Conservation (phyloP, 2,113 vertebrate species). For the Mastomys coucha region DNA sequence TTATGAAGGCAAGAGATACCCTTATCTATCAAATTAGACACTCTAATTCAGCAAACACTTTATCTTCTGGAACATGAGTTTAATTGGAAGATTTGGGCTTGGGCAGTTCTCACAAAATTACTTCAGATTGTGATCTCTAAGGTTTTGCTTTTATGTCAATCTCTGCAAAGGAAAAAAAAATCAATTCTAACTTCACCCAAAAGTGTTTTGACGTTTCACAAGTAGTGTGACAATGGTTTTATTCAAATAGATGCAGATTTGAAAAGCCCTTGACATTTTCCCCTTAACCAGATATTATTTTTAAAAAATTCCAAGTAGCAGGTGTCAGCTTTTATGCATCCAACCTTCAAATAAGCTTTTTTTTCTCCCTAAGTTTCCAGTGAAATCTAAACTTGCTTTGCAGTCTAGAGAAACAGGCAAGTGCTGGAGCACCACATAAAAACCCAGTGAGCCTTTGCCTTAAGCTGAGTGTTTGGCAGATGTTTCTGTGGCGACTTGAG, state of each 20-base stretch:
- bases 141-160: slow-evolving; percentile 75
- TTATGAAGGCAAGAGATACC: slow-evolving; percentile 81
- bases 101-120: slow-evolving; percentile 78
- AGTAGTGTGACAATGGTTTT: slow-evolving; percentile 70
- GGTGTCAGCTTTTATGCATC: slow-evolving; percentile 66
- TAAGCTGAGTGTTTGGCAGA: slow-evolving; percentile 30
- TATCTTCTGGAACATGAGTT: slow-evolving; percentile 76
- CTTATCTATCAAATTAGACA: slow-evolving; percentile 83
- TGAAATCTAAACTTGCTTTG: slow-evolving; percentile 61
- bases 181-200: slow-evolving; percentile 58
- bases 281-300: slow-evolving; percentile 48
- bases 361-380: slow-evolving; percentile 56
- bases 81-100: slow-evolving; percentile 83
- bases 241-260: slow-evolving; percentile 76
- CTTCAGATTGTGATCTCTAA: slow-evolving; percentile 77
- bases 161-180: slow-evolving; percentile 45
- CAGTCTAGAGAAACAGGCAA: slow-evolving; percentile 59
- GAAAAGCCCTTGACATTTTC: slow-evolving; percentile 78
- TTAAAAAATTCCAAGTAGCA: slow-evolving; percentile 55
- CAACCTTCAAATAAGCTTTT: slow-evolving; percentile 49
- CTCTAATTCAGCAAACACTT: slow-evolving; percentile 80
- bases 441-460: slow-evolving; percentile 44
- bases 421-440: slow-evolving; percentile 66
- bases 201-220: slow-evolving; percentile 73
- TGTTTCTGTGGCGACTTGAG: slow-evolving; percentile 76